Evolutionary conservation across 1,140 invertebrate species (phyloP).

Genomic region (Euwallacea fornicatus): DNA sequence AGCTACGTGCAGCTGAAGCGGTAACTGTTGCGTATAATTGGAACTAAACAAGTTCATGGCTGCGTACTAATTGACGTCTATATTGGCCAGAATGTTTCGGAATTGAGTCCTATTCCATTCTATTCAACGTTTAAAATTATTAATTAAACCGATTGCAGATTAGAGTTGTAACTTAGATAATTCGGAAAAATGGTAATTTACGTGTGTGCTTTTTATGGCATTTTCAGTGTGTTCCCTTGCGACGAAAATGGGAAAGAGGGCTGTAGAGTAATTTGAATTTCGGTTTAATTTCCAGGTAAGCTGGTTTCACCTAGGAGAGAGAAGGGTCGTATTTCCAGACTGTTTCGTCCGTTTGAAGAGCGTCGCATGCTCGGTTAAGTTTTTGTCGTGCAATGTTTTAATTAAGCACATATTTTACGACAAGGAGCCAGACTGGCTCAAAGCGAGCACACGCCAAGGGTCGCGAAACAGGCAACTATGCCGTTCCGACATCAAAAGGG

Average conservation of each 20-base stretch:
- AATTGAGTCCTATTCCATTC: conserved; percentile 22
- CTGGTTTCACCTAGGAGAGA: conserved; percentile 12
- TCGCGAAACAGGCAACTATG: conserved; percentile 41
- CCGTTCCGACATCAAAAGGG: conserved; percentile 43
- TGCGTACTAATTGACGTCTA: conserved; percentile 55
- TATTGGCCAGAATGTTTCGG: conserved; percentile 52
- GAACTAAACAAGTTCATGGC: conserved; percentile 54
- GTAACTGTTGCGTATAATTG: conserved; percentile 54
- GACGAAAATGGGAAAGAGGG: background rate
- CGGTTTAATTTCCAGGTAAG: conserved; percentile 42
- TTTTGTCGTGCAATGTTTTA: conserved; percentile 54
- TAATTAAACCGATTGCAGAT: conserved; percentile 9
- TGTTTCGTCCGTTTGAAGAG: conserved; percentile 47
- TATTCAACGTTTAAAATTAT: conserved; percentile 6
- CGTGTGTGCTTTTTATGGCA: too few species aligned
- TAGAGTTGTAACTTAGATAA: background rate
- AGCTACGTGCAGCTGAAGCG: conserved; percentile 48
- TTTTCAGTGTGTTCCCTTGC: too few species aligned
- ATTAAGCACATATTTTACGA: conserved; percentile 53
- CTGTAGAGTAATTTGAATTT: conserved; percentile 4
- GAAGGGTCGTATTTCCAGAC: conserved; percentile 35
- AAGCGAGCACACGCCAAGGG: conserved; percentile 46
- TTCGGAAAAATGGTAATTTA: too few species aligned
- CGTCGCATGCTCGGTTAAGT: conserved; percentile 51
- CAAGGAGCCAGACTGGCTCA: conserved; percentile 45